These are phyloP conservation scores for Drosophila cognata DNA, from an alignment of 2,888 invertebrate genomes.

Conservation along the genomic window DNA sequence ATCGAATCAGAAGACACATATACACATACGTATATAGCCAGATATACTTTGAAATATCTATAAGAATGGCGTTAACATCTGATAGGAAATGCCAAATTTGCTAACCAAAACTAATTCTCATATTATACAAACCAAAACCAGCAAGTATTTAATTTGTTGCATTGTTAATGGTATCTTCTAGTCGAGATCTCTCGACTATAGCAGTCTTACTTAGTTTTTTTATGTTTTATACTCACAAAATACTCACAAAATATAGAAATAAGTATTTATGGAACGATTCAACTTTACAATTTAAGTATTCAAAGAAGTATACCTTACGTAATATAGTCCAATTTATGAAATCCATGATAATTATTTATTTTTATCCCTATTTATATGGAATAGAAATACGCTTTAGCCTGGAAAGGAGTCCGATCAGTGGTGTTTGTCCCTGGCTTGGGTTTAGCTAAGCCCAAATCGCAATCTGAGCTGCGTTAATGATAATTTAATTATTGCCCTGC, in stretches of 20 bases:
- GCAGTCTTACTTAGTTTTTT: background rate
- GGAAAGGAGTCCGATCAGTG: background rate
- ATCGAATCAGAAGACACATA: no score
- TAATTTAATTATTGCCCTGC: conserved; percentile 69
- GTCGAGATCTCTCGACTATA: background rate
- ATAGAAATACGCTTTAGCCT: background rate
- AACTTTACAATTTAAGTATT: background rate
- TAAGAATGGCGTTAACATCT: background rate
- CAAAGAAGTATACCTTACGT: background rate
- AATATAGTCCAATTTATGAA: background rate
- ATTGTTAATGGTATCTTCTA: accelerated
- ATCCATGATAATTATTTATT: background rate
- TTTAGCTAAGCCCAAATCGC: conserved; percentile 39
- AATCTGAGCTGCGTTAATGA: conserved; percentile 61
- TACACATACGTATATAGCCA: background rate
- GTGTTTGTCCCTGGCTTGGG: background rate
- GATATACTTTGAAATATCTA: background rate
- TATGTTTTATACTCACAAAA: background rate
- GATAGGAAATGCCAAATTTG: no score
- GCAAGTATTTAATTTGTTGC: background rate
- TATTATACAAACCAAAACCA: background rate
- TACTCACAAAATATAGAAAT: background rate
- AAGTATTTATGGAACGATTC: no score
- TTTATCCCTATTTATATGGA: background rate
- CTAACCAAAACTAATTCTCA: background rate